Conservation (phyloP, 2,888 invertebrate species). For the Terebella lapidaria region DNA sequence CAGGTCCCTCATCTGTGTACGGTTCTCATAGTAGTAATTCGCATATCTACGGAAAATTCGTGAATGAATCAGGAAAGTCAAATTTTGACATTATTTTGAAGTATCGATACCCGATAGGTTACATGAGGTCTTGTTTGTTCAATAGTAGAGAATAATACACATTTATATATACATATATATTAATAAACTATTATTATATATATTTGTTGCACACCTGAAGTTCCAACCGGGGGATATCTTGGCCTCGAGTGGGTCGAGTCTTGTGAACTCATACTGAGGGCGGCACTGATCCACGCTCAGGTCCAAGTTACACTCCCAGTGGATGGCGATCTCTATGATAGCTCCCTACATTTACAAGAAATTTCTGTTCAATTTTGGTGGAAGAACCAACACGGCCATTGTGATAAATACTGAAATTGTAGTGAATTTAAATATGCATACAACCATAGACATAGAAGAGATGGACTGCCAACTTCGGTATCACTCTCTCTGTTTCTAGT, state of each 20-base stretch:
- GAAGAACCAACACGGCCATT: too few relatives aligned
- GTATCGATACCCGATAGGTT: too few relatives aligned
- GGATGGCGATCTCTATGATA: slow-evolving; percentile 54
- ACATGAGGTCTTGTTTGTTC: background rate
- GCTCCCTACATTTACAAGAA: slow-evolving; percentile 46
- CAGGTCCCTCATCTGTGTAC: slow-evolving; percentile 46
- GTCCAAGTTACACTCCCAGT: slow-evolving; percentile 58
- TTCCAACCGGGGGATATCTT: slow-evolving; percentile 55
- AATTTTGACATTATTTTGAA: background rate
- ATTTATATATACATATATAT: too few relatives aligned
- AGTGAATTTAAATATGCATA: too few relatives aligned
- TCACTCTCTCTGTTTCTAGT: too few relatives aligned
- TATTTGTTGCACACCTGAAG: slow-evolving; percentile 52
- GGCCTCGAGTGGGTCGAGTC: slow-evolving; percentile 53
- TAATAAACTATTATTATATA: background rate
- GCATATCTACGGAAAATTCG: slow-evolving; percentile 41
- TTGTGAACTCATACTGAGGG: slow-evolving; percentile 54
- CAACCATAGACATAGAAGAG: too few relatives aligned
- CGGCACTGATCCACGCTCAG: slow-evolving; percentile 49
- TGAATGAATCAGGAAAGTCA: background rate
- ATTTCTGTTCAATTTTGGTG: too few relatives aligned
- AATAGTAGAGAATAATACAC: background rate
- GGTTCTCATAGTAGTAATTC: slow-evolving; percentile 46
- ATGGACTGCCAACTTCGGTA: too few relatives aligned
- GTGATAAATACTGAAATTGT: too few relatives aligned